phyloP scores from a whole-genome alignment of 2,113 vertebrate genomes.

The Peucedramus taeniatus region DNA sequence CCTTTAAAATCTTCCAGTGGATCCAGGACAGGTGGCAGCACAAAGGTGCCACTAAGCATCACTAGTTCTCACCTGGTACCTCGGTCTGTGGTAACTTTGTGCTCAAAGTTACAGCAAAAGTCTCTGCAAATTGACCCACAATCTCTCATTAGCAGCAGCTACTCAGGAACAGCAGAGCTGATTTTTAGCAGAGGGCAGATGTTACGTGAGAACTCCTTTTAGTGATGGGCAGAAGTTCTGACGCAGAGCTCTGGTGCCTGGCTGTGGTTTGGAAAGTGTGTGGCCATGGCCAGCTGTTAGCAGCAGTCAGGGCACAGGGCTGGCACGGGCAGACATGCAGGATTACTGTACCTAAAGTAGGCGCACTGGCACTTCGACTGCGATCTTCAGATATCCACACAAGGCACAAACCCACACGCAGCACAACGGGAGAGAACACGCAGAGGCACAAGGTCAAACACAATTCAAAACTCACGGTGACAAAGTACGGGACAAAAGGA shows the following conservation, averaged over 20 bases:
- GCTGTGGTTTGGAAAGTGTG: not conserved
- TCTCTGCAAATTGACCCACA: not conserved
- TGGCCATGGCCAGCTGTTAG: slow-evolving; percentile 38
- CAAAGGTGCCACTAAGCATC: not conserved
- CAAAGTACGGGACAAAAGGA: slow-evolving; percentile 20
- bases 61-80: not conserved
- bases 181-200: slow-evolving; percentile 27
- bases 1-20: not conserved
- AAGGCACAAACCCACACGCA: slow-evolving; percentile 78
- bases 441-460: slow-evolving; percentile 79
- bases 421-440: slow-evolving; percentile 75
- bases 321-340: slow-evolving; percentile 65
- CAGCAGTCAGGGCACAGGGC: not conserved
- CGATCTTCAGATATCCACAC: slow-evolving; percentile 90
- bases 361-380: slow-evolving; percentile 92
- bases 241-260: not conserved
- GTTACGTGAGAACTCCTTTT: not conserved
- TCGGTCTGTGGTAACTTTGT: not conserved
- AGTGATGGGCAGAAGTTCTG: not conserved
- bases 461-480: slow-evolving; percentile 43
- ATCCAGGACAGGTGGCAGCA: not conserved
- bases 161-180: not conserved
- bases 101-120: not conserved
- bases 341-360: slow-evolving; percentile 91
- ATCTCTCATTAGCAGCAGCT: slow-evolving; percentile 39